A percentile compares a stretch with the other conserved stretches of the same genome.
These are phyloP conservation scores for Oncorhynchus mykiss DNA, from an alignment of 2,113 vertebrate genomes.

Conservation along the genomic window DNA sequence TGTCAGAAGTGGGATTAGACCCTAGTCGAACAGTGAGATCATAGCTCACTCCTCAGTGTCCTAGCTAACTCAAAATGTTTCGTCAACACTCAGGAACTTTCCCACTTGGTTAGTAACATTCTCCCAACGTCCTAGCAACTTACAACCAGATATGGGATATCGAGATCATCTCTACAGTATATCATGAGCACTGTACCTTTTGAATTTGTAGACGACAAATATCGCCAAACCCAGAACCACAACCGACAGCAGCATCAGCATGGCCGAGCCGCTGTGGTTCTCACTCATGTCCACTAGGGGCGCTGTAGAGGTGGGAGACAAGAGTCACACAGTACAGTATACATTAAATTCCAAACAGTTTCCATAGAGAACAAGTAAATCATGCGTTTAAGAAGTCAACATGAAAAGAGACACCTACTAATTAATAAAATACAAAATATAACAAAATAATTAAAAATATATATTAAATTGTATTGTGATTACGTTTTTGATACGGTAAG, in stretches of 20 bases:
- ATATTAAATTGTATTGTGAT: slow-evolving; percentile 15
- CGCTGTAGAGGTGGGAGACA: slow-evolving; percentile 73
- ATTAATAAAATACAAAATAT: slow-evolving; percentile 20
- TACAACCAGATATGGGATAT: not conserved
- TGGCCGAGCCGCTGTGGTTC: slow-evolving; percentile 92
- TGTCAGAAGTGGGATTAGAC: too few relatives aligned
- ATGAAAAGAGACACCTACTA: slow-evolving; percentile 35
- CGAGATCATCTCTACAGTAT: slow-evolving; percentile 4
- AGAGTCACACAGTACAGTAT: not conserved
- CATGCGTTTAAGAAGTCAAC: slow-evolving; percentile 44
- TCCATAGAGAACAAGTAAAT: slow-evolving; percentile 20
- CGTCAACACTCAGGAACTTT: slow-evolving; percentile 20
- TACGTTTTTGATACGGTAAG: slow-evolving; percentile 44
- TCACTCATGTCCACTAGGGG: slow-evolving; percentile 93
- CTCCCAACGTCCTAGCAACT: not conserved
- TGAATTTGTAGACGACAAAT: slow-evolving; percentile 98
- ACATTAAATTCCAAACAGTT: slow-evolving; percentile 16
- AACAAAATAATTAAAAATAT: not conserved
- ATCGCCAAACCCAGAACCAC: slow-evolving; percentile 94
- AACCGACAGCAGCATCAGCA: slow-evolving; percentile 96
- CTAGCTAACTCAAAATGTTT: slow-evolving; percentile 32
- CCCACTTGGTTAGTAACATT: not conserved
- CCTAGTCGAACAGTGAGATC: too few relatives aligned
- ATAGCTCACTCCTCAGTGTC: too few relatives aligned
- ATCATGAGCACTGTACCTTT: slow-evolving; percentile 83